A percentile compares a stretch with the other conserved stretches of the same genome.
These are phyloP conservation scores for Chiridota heheva DNA, from an alignment of 35 echinoderm and acorn worm genomes.

Conservation along the genomic window DNA sequence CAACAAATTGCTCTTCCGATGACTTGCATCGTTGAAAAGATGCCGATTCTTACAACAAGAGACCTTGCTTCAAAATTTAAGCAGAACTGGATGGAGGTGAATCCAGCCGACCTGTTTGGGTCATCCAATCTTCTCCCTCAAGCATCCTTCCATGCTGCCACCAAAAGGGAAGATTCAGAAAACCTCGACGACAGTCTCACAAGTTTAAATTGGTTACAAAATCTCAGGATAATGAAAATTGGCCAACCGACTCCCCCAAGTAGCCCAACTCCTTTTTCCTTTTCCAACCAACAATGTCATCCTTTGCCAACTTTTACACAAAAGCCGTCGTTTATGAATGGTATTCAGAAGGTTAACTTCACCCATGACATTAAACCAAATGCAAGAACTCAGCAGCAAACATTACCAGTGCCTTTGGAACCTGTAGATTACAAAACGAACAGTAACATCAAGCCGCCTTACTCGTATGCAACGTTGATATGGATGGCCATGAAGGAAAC, in stretches of 20 bases:
- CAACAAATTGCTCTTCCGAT: constrained; percentile 30
- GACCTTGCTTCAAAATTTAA: constrained; percentile 73
- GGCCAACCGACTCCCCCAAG: constrained; percentile 84
- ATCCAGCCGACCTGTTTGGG: constrained; percentile 21
- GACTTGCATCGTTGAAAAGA: constrained; percentile 48
- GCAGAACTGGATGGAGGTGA: constrained; percentile 75
- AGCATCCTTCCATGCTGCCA: neutral
- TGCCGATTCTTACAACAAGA: constrained; percentile 67
- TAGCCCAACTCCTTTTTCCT: constrained; percentile 80
- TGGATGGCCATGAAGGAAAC: constrained; percentile 99
- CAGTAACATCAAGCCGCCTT: constrained; percentile 81
- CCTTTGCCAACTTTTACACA: constrained; percentile 36
- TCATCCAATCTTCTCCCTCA: neutral
- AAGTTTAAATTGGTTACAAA: constrained; percentile 95
- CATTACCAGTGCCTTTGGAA: constrained; percentile 19
- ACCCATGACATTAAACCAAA: constrained; percentile 17
- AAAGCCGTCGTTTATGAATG: constrained; percentile 26
- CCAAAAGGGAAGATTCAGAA: constrained; percentile 24
- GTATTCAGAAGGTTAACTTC: neutral
- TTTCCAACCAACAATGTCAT: constrained; percentile 46
- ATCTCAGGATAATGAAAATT: constrained; percentile 87
- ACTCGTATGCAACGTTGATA: constrained; percentile 93
- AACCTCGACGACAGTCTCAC: constrained; percentile 96
- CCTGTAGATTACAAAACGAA: constrained; percentile 85
- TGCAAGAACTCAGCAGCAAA: constrained; percentile 1